Base-by-base conservation (phyloP, 1,140 invertebrate genomes). In the Octopus sinensis region DNA sequence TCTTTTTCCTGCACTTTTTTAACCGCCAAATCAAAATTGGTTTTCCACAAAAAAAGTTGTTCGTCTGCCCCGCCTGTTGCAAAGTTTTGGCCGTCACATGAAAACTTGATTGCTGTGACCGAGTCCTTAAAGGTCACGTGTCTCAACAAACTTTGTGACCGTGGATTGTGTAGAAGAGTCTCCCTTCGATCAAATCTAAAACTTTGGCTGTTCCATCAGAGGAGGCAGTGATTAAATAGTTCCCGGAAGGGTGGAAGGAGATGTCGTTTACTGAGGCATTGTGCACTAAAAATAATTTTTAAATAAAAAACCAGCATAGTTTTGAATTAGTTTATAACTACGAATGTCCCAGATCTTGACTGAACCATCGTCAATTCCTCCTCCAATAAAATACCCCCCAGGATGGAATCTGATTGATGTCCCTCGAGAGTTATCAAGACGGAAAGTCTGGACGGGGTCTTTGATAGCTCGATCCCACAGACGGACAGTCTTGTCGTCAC, bases 371-470 rank as follows among this genome's bases (percentile, higher is more conserved):
- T 93, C 93, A 83, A 94, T 93, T 5, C 93, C 95, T 53, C 95
- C 93, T 30, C 95, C 96, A 84, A 97, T 92, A 87, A 94, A 94
- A 81, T 92, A 93, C 12, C 94, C 94, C 88, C 93, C 94, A 5
- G 95, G 95, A 91, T 97, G 95, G 92, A 96, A 96, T 94, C 94
- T n/a, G n/a, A n/a, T n/a, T n/a, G n/a, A n/a, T n/a, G n/a, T n/a
- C n/a, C n/a, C n/a, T n/a, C n/a, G n/a, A n/a, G n/a, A n/a, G n/a
- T n/a, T n/a, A n/a, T n/a, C n/a, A n/a, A n/a, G n/a, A 75, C 93
- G 93, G 86, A 95, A 96, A 52, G 93, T 94, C 87, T 95, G 95
- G 43, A 96, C 92, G 87, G 93, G 94, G 85, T 94, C 91, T 75
- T 94, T 93, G 84, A 92, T 94, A 51, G 92, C 91, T 62, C 93